These are phyloP conservation scores for Nothobranchius furzeri DNA, from an alignment of 2,113 vertebrate species.

Conservation along the genomic window DNA sequence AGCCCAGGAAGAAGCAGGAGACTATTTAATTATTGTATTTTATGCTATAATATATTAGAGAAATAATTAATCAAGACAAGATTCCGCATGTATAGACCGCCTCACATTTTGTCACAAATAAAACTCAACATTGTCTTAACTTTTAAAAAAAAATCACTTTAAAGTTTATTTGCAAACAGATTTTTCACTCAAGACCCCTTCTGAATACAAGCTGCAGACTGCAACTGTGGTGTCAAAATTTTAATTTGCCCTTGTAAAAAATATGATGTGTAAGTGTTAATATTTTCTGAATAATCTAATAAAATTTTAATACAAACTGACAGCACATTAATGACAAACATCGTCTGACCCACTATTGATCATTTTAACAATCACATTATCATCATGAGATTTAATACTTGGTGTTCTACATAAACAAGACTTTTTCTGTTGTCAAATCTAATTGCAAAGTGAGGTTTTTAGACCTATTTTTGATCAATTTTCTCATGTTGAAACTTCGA, in stretches of 20 bases:
- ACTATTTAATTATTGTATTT: background rate
- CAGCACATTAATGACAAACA: conserved; percentile 12
- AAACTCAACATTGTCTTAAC: no score
- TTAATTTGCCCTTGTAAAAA: background rate
- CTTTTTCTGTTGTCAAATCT: no score
- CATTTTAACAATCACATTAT: no score
- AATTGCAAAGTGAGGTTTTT: no score
- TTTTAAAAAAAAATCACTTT: no score
- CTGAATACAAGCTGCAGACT: background rate
- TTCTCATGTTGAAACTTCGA: background rate
- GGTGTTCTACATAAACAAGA: conserved; percentile 5
- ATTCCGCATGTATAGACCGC: background rate
- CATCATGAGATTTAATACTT: conserved; percentile 13
- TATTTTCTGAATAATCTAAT: conserved; percentile 7
- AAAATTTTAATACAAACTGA: conserved; percentile 5
- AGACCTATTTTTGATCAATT: no score
- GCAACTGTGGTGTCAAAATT: background rate
- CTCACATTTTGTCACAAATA: background rate
- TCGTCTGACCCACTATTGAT: conserved; percentile 1
- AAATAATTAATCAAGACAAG: background rate
- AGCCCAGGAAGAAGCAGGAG: no score
- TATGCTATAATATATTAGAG: background rate
- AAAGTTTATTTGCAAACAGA: no score
- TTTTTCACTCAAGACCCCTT: no score
- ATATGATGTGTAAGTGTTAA: conserved; percentile 5